Evolutionary conservation across 30 jellyfish, hydroid and myxozoan species (phyloP).

Genomic region (Pelagia noctiluca): DNA sequence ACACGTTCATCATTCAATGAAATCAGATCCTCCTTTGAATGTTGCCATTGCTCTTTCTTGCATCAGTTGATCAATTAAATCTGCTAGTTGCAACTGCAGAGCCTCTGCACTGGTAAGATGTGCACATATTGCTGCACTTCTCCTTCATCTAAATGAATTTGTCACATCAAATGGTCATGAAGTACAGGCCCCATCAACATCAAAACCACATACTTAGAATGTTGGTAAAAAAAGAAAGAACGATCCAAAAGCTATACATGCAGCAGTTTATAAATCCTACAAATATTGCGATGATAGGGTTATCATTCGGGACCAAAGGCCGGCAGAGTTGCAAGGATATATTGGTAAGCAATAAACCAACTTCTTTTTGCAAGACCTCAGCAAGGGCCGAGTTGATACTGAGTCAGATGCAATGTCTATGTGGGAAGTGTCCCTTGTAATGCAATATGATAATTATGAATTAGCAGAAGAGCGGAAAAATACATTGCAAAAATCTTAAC

Average conservation of each 20-base stretch:
- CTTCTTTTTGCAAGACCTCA: slow-evolving; percentile 31
- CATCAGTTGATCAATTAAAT: slow-evolving; percentile 40
- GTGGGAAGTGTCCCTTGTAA: slow-evolving; percentile 50
- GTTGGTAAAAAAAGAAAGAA: slow-evolving; percentile 56
- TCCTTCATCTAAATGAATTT: slow-evolving; percentile 66
- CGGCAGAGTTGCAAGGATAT: slow-evolving; percentile 48
- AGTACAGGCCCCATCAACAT: slow-evolving; percentile 68
- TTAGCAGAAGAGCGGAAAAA: slow-evolving; percentile 41
- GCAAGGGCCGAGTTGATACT: slow-evolving; percentile 3
- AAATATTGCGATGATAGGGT: slow-evolving; percentile 20
- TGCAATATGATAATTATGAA: slow-evolving; percentile 29
- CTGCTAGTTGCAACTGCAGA: slow-evolving; percentile 49
- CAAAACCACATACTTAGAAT: slow-evolving; percentile 65
- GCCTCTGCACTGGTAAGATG: slow-evolving; percentile 73
- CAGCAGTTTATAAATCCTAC: slow-evolving; percentile 59
- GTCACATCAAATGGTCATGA: slow-evolving; percentile 24
- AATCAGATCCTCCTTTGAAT: slow-evolving; percentile 40
- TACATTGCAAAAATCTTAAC: slow-evolving; percentile 6
- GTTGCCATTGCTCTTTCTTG: slow-evolving; percentile 42
- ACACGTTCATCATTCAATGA: slow-evolving; percentile 70
- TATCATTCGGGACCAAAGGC: slow-evolving; percentile 72
- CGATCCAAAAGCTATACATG: slow-evolving; percentile 40
- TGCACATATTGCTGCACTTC: slow-evolving; percentile 75
- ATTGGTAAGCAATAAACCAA: slow-evolving; percentile 26
- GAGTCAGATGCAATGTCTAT: slow-evolving; percentile 43